Evolutionary conservation across 2,888 invertebrate species (phyloP), one percentile per base, ranked within the genome.

Genomic region (Spodoptera picta): DNA sequence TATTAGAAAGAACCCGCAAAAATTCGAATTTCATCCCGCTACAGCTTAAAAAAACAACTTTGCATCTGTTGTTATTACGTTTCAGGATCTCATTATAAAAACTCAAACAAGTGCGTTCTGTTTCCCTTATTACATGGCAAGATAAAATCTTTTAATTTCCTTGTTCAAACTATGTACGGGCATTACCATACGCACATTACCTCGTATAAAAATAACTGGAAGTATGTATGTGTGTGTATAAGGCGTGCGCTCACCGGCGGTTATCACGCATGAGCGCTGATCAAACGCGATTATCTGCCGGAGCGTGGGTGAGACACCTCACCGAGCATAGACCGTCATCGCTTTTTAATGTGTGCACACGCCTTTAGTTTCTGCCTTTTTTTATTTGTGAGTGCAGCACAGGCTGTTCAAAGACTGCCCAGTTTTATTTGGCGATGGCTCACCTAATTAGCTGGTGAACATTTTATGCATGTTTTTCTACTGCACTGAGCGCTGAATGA

Each of bases 231-330:
- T 36, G 36, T 36, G 36, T 36, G 36, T 36, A 36, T 36, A 82
- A 79, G 82, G 84, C 75, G 79, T 71, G 80, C 73, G 81, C 75
- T 79, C 80, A 83, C 76, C 58, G 55, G 57, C 62, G 80, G 75
- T 71, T 77, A 64, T 72, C 83, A 87, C 88, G 87, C 90, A 88
- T 90, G 91, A 87, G 70, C 75, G 88, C 87, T 88, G 89, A 91
- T 91, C 91, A 90, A 91, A 91, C 89, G 84, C 74, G 85, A 87
- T 87, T 89, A 84, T 74, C 84, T 79, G 82, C 14, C 80, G 79
- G 72, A 83, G 85, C 87, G 87, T 84, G 77, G 49, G 57, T 60
- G 78, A 73, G 78, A 83, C 83, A 85, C 82, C 81, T 82, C 85
- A 79, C 52, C 80, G 87, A 83, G 75, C 86, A 84, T 60, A 79